Conservation (phyloP, 2,888 invertebrate genomes). For the Falcaria lacertinaria region DNA sequence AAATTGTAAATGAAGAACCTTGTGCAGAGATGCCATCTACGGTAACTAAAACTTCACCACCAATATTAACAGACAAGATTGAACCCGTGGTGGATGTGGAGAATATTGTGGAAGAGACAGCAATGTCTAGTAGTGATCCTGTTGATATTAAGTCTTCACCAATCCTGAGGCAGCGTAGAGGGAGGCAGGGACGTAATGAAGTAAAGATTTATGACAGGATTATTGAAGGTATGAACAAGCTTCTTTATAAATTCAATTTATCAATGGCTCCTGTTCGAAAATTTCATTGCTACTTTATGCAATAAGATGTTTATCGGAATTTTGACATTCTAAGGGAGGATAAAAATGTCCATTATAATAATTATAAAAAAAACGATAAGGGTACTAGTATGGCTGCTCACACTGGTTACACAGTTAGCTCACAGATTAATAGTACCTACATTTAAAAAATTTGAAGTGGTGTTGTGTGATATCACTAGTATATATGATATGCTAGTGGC, state of each 20-base stretch:
- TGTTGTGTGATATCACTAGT: too few relatives aligned
- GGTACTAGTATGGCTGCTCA: too few relatives aligned
- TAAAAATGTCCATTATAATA: too few relatives aligned
- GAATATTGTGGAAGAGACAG: constrained; percentile 33
- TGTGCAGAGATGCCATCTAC: constrained; percentile 10
- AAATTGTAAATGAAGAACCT: constrained; percentile 3
- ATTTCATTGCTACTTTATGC: too few relatives aligned
- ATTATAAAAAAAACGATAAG: too few relatives aligned
- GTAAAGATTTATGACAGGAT: constrained; percentile 75
- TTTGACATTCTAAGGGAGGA: too few relatives aligned
- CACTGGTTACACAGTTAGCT: too few relatives aligned
- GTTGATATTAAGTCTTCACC: constrained; percentile 70
- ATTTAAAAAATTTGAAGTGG: too few relatives aligned
- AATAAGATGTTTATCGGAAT: too few relatives aligned
- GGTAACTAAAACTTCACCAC: constrained; percentile 25
- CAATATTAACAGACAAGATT: constrained; percentile 28
- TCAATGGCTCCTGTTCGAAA: too few relatives aligned
- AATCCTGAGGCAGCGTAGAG: constrained; percentile 55
- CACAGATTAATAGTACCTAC: too few relatives aligned
- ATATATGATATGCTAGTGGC: too few relatives aligned
- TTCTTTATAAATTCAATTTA: not conserved
- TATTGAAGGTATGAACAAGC: constrained; percentile 59
- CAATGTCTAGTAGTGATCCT: constrained; percentile 36
- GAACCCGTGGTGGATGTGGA: constrained; percentile 35
- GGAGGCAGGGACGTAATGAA: constrained; percentile 65